Evolutionary conservation across 2,888 invertebrate genomes (phyloP).

Genomic region (Clusia tigrina): DNA sequence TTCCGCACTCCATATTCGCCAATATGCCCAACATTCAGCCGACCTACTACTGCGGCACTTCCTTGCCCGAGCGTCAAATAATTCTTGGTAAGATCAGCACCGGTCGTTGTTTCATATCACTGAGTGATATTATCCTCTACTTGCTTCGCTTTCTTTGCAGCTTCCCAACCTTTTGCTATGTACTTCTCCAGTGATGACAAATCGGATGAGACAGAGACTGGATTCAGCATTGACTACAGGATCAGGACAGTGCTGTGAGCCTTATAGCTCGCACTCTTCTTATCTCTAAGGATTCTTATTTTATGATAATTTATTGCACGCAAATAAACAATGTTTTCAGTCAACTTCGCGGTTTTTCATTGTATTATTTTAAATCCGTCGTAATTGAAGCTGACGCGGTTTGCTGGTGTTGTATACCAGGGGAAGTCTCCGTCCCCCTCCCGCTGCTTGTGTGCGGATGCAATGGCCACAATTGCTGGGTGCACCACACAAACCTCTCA

Average conservation of each 20-base stretch:
- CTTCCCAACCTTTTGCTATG: conserved; percentile 70
- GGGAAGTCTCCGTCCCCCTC: not conserved
- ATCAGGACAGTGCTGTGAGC: conserved; percentile 41
- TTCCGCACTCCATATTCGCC: conserved; percentile 63
- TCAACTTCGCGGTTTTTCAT: too few species aligned
- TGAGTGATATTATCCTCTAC: not conserved
- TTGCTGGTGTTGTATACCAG: not conserved
- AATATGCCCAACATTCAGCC: conserved; percentile 52
- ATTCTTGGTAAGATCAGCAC: conserved; percentile 42
- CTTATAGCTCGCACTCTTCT: not conserved
- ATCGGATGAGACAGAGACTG: conserved; percentile 50
- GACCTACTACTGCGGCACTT: conserved; percentile 58
- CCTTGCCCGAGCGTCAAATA: conserved; percentile 42
- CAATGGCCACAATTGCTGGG: not conserved
- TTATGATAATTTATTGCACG: too few species aligned
- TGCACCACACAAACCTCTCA: not conserved
- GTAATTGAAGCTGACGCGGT: too few species aligned
- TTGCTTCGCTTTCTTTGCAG: conserved; percentile 54
- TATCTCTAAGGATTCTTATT: not conserved
- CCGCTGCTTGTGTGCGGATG: not conserved
- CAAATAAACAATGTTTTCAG: not conserved
- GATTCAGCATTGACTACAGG: conserved; percentile 55
- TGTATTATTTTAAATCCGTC: too few species aligned
- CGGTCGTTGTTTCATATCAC: not conserved
- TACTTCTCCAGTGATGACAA: conserved; percentile 69